Percentiles rank a stretch among this genome's conserved stretches.
These are phyloP conservation scores for Phocides pigmalion DNA, from an alignment of 1,140 invertebrate species.

Conservation along the genomic window DNA sequence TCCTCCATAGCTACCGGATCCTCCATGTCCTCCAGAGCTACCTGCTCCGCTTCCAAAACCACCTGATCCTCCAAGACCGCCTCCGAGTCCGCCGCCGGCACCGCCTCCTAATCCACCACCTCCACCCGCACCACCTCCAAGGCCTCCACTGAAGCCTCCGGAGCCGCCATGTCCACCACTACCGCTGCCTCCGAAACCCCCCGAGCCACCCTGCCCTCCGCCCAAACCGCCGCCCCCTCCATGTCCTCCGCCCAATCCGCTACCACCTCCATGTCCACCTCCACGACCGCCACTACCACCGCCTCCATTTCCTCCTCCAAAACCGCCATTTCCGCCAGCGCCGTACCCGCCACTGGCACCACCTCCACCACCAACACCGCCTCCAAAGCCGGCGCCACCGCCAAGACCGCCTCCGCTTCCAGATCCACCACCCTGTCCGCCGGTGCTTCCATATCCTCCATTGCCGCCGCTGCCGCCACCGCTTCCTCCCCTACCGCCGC, in stretches of 20 bases:
- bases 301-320: constrained; percentile 35
- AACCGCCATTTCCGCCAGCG: constrained; percentile 27
- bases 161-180: constrained; percentile 40
- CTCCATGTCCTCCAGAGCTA: constrained; percentile 22
- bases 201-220: constrained; percentile 38
- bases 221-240: constrained; percentile 33
- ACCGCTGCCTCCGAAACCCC: constrained; percentile 36
- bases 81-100: constrained; percentile 31
- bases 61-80: constrained; percentile 33
- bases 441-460: constrained; percentile 31
- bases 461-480: constrained; percentile 32
- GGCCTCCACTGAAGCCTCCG: constrained; percentile 39
- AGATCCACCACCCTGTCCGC: constrained; percentile 28
- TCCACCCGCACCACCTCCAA: constrained; percentile 38
- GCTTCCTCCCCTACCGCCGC: constrained; percentile 22
- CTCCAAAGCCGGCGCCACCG: neutral
- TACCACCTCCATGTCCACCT: constrained; percentile 33
- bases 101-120: constrained; percentile 40
- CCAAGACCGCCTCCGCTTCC: neutral
- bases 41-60: constrained; percentile 15
- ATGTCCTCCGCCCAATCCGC: constrained; percentile 37
- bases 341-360: constrained; percentile 29
- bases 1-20: constrained; percentile 40
- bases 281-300: constrained; percentile 22
- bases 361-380: constrained; percentile 22